Conservation (phyloP, 1,140 invertebrate genomes). For the Dendrolimus kikuchii region DNA sequence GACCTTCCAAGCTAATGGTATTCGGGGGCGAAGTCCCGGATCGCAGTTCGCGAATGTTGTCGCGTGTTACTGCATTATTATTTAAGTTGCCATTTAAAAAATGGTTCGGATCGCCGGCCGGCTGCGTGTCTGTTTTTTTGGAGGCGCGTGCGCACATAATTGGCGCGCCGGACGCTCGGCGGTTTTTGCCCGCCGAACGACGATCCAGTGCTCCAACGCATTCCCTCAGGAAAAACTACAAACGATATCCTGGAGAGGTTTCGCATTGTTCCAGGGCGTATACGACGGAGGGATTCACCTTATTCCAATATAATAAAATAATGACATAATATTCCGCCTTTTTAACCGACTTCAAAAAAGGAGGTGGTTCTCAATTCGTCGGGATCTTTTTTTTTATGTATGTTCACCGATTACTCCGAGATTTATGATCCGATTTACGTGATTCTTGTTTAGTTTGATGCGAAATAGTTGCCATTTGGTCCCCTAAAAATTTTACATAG, state of each 20-base stretch:
- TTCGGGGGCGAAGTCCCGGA: constrained; percentile 66
- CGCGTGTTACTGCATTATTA: constrained; percentile 72
- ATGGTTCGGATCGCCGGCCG: constrained; percentile 51
- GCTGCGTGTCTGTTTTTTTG: constrained; percentile 43
- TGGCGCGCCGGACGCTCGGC: constrained; percentile 43
- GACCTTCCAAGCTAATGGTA: constrained; percentile 38
- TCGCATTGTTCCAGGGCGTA: constrained; percentile 8
- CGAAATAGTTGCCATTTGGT: too few relatives aligned
- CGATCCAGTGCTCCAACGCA: not conserved
- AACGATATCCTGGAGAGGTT: too few relatives aligned
- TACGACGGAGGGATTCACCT: constrained; percentile 5
- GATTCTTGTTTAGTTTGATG: too few relatives aligned
- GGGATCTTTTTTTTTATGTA: too few relatives aligned
- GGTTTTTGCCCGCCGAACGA: constrained; percentile 35
- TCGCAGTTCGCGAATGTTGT: constrained; percentile 68
- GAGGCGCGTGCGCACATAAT: constrained; percentile 68
- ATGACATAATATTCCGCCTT: too few relatives aligned
- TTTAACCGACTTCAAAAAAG: too few relatives aligned
- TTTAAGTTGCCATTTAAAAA: constrained; percentile 65
- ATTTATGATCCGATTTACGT: too few relatives aligned
- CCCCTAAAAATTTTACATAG: too few relatives aligned
- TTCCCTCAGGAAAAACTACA: too few relatives aligned
- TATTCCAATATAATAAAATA: too few relatives aligned
- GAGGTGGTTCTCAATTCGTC: too few relatives aligned
- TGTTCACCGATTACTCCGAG: too few relatives aligned